Evolutionary conservation across 2,113 vertebrate genomes (phyloP), one percentile per base, ranked within the genome.

Genomic region (Paedocypris sp.): DNA sequence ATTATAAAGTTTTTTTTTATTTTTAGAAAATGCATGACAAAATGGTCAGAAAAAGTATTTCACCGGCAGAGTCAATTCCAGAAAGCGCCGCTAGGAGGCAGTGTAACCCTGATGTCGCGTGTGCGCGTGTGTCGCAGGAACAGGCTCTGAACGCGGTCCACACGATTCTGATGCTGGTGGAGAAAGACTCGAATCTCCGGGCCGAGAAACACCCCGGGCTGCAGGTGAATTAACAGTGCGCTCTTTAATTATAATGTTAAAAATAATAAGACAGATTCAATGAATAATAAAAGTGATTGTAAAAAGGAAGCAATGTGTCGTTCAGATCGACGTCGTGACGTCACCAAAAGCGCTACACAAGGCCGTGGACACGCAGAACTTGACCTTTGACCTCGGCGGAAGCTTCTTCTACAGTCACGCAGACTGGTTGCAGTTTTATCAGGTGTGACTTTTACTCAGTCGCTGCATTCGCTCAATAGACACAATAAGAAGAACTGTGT

Each of bases 351-450:
- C 86, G 19, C 85, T 97, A 41, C 77, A 86, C 70, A 90, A 89
- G 74, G 80, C 85, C 0, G 62, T 94, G 13, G 90, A 97, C 65
- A 80, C 78, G 50, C 82, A 82, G 28, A 93, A 98, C 75, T 75
- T 97, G 78, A 89, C 90, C 0, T 62, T 54, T 25, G 83, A 86
- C 72, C 79, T 96, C 60, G 90, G 87, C 0, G 94, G 94, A 36
- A 57, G 80, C 54, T 90, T 93, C 60, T 79, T 80, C 7, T 97
- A 97, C 80, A 78, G 83, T 78, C 94, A 94, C 60, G 19, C 62
- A 26, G 88, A 92, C 73, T 98, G 94, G 94, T 81, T 96, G 60
- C 90, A 89, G 5, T 92, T 94, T 73, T 90, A 92, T 73, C 88
- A 90, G 90, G 94, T 98, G 74, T 11, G 39, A 15, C n/a, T n/a